Base-by-base conservation (phyloP, 30 jellyfish, hydroid and myxozoan genomes). In the Clytia hemisphaerica region DNA sequence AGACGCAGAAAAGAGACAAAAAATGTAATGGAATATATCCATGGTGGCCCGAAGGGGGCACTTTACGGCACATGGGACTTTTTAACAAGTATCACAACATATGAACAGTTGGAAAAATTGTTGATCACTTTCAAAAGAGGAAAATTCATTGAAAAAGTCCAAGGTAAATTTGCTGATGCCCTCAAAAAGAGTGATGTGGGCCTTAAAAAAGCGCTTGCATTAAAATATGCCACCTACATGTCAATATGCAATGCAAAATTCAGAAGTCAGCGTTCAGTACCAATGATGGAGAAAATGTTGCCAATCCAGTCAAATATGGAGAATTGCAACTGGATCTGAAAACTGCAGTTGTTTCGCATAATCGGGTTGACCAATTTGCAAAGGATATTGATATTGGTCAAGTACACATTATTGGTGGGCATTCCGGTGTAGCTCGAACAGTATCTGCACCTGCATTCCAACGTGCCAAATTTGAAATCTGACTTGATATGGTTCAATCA, bases 181-280 rank as follows among this genome's bases (percentile, higher is more conserved):
- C n/a, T n/a, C n/a, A n/a, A n/a, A n/a, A n/a, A n/a, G n/a, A n/a
- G n/a, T n/a, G n/a, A n/a, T n/a, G n/a, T n/a, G n/a, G n/a, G n/a
- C n/a, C n/a, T 62, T 62, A 18, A 24, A 28, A 62, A 62, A 36
- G 76, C 76, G 19, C 69, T 62, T 31, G 68, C 22, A 36, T 28
- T 67, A 14, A 62, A 31, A 36, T 62, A 62, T 62, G 16, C 24
- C 18, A 29, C n/a, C 24, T 62, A 62, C 36, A 4, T 4, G n/a
- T 62, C 73, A 31, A 36, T 34, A 62, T 62, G 76, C 4, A 28
- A 28, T 62, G 76, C 28, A 62, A 62, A 30, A 28, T 62, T n/a
- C 76, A 62, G 36, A 36, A 62, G 16, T 14, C 63, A 19, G 21
- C 73, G 63, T 62, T 62, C n/a, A 29, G 69, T 29, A 42, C 3